Evolutionary conservation across 2,888 invertebrate species (phyloP), one percentile per base, ranked within the genome.

Genomic region (Trichacis sp.): DNA sequence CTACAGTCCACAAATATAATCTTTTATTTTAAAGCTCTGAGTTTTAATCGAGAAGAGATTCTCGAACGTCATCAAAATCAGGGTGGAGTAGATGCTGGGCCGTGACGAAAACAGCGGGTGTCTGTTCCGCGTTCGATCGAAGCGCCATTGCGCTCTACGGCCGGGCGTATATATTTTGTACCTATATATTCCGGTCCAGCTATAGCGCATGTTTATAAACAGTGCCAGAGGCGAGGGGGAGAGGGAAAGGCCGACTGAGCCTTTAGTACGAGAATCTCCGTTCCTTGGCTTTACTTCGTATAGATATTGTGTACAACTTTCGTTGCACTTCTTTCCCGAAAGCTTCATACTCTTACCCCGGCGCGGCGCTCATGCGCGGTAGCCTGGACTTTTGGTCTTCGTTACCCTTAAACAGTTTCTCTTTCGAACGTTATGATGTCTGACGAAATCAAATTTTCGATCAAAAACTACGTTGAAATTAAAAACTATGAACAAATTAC

Each of bases 1-100:
- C n/a, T n/a, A n/a, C n/a, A n/a, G n/a, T n/a, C n/a, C n/a, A n/a
- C n/a, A n/a, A n/a, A n/a, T n/a, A n/a, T n/a, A n/a, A n/a, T n/a
- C n/a, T n/a, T n/a, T n/a, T n/a, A n/a, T n/a, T n/a, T n/a, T n/a
- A n/a, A n/a, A n/a, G n/a, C n/a, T n/a, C n/a, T n/a, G n/a, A n/a
- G n/a, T n/a, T n/a, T n/a, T n/a, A n/a, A n/a, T n/a, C n/a, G n/a
- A n/a, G n/a, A n/a, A n/a, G n/a, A n/a, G n/a, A 33, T 54, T 33
- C 50, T 30, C 48, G 54, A 54, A 46, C 54, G 61, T 58, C 61
- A 51, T 61, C 50, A 42, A 43, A 47, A 61, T 50, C 46, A 52
- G 55, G 43, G 50, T 56, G 50, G 42, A 54, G 57, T 15, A 38
- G 36, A 33, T 43, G 52, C 18, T 30, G 43, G 53, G 54, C 14